These are phyloP conservation scores for Musca vetustissima DNA, from an alignment of 1,140 invertebrate genomes.

Conservation along the genomic window DNA sequence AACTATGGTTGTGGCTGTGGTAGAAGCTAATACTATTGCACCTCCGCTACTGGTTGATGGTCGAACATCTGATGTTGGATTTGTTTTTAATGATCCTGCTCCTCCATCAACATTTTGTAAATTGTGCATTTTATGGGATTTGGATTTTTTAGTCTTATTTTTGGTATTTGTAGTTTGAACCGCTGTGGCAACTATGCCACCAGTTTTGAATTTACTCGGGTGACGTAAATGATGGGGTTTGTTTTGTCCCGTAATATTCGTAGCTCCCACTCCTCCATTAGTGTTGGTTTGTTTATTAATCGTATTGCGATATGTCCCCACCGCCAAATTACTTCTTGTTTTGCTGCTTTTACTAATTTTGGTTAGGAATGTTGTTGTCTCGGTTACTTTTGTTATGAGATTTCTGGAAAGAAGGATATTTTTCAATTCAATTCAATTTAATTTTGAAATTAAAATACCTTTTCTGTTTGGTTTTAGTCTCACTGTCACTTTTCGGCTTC, in stretches of 20 bases:
- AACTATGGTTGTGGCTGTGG: slow-evolving; percentile 37
- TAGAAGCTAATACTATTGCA: slow-evolving; percentile 26
- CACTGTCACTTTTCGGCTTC: slow-evolving; percentile 13
- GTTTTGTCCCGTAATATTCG: too few species aligned
- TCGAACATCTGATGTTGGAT: background rate
- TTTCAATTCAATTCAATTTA: background rate
- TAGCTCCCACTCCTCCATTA: background rate
- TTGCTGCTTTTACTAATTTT: slow-evolving; percentile 37
- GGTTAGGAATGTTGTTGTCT: slow-evolving; percentile 44
- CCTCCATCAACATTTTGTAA: background rate
- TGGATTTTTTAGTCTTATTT: slow-evolving; percentile 22
- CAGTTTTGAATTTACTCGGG: slow-evolving; percentile 61
- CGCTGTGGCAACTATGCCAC: slow-evolving; percentile 62
- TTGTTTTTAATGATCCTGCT: background rate
- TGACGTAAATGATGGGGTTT: background rate
- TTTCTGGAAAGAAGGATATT: slow-evolving; percentile 25
- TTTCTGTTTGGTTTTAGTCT: slow-evolving; percentile 4
- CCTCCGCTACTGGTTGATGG: slow-evolving; percentile 27
- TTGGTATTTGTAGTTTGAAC: slow-evolving; percentile 39
- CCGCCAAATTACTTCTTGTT: slow-evolving; percentile 21
- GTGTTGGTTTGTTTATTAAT: background rate
- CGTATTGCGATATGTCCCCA: slow-evolving; percentile 21
- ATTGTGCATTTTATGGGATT: slow-evolving; percentile 19
- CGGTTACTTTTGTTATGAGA: slow-evolving; percentile 45
- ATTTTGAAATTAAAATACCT: background rate